Evolutionary conservation across 2,113 vertebrate genomes (phyloP).

Genomic region (Oriolus oriolus): DNA sequence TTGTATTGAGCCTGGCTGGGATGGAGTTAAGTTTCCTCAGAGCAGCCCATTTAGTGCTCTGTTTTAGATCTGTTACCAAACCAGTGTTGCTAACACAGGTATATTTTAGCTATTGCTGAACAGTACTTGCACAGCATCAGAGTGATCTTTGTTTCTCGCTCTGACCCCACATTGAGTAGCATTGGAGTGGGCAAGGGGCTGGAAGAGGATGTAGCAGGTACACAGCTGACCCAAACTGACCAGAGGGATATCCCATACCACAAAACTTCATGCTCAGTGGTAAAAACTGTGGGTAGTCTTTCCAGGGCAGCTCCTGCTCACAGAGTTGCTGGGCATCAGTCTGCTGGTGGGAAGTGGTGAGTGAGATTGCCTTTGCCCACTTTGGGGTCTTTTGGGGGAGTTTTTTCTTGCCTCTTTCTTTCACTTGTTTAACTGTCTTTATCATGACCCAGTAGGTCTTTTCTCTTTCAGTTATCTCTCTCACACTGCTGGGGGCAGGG

Average conservation of each 20-base stretch:
- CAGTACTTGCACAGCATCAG: neutral
- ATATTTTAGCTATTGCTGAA: neutral
- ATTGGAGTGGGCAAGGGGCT: neutral
- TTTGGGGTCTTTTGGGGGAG: neutral
- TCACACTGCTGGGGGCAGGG: neutral
- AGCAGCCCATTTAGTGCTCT: neutral
- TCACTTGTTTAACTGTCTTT: neutral
- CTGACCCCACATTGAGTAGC: neutral
- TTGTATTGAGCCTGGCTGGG: neutral
- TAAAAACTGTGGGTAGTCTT: neutral
- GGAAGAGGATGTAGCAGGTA: neutral
- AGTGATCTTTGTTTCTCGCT: accelerated
- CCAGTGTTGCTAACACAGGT: neutral
- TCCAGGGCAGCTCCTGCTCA: neutral
- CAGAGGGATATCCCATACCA: neutral
- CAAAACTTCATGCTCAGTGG: neutral
- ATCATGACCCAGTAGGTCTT: neutral
- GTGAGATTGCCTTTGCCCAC: neutral
- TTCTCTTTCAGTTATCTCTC: neutral
- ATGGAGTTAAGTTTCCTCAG: neutral
- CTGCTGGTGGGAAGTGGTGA: neutral
- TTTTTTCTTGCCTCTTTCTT: neutral
- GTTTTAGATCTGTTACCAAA: neutral
- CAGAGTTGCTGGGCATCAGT: neutral
- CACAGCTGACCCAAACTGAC: neutral